These are phyloP conservation scores for Esperia sulphurella DNA, from an alignment of 2,888 invertebrate genomes.

Conservation along the genomic window DNA sequence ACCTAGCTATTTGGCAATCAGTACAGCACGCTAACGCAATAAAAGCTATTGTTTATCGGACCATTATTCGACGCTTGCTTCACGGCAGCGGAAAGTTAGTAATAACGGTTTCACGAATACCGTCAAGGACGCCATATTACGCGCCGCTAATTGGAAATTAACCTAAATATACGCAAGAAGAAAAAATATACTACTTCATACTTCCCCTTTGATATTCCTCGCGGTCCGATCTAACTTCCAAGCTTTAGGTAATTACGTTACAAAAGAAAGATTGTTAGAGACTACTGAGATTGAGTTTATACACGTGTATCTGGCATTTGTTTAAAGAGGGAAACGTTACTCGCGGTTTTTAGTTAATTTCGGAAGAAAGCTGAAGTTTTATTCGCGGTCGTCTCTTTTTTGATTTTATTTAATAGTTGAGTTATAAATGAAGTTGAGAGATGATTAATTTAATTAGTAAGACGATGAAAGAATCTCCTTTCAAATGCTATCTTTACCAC, in stretches of 20 bases:
- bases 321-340: not conserved
- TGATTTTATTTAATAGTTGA: not conserved
- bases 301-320: not conserved
- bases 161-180: constrained; percentile 1
- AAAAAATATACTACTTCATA: not conserved
- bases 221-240: not conserved
- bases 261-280: not conserved
- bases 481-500: not conserved
- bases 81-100: constrained; percentile 7
- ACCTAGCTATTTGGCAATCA: constrained; percentile 26
- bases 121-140: constrained; percentile 14
- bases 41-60: constrained; percentile 23
- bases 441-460: not conserved
- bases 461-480: not conserved
- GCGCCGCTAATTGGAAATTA: constrained; percentile 9
- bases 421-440: too few species aligned
- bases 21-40: constrained; percentile 14
- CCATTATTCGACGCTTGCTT: constrained; percentile 17
- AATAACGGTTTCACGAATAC: constrained; percentile 17
- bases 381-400: not conserved
- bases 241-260: not conserved
- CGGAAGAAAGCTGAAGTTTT: not conserved
- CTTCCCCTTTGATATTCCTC: not conserved
- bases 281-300: not conserved
- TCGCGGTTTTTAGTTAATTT: not conserved